Evolutionary conservation across 2,888 invertebrate species (phyloP).

Genomic region (Xanthia togata): DNA sequence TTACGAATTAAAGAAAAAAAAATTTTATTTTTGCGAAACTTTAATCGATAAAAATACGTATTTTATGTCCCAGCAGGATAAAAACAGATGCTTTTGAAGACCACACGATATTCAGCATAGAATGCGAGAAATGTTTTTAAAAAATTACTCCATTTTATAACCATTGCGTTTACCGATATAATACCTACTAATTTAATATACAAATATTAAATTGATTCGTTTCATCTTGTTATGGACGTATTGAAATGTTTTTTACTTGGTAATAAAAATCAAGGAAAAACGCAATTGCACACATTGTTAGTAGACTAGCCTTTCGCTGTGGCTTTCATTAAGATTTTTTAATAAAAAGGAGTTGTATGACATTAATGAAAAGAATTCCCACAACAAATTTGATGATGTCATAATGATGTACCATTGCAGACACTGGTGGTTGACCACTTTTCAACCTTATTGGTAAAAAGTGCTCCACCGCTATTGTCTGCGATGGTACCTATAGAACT

Average conservation of each 20-base stretch:
- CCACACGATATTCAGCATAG: conserved; percentile 3
- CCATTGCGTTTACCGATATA: conserved; percentile 19
- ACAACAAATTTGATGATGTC: not conserved
- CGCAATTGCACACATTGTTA: conserved; percentile 19
- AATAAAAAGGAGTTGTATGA: not conserved
- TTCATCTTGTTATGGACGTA: conserved; percentile 27
- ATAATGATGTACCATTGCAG: too few species aligned
- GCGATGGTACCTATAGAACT: too few species aligned
- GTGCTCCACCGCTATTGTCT: too few species aligned
- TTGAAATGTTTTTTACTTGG: conserved; percentile 44
- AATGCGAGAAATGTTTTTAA: not conserved
- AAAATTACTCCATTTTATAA: conserved; percentile 8
- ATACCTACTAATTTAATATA: conserved; percentile 33
- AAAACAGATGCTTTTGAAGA: conserved; percentile 11
- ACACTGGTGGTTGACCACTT: too few species aligned
- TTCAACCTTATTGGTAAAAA: too few species aligned
- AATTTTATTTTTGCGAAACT: not conserved
- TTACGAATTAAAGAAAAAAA: not conserved
- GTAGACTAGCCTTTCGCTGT: not conserved
- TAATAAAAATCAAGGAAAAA: conserved; percentile 49
- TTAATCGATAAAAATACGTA: not conserved
- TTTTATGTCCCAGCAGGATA: not conserved
- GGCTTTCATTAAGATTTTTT: not conserved
- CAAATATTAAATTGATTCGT: conserved; percentile 52
- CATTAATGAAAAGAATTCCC: not conserved